Evolutionary conservation across 2,113 vertebrate species (phyloP), one percentile per base, ranked within the genome.

Genomic region (Heteronetta atricapilla): DNA sequence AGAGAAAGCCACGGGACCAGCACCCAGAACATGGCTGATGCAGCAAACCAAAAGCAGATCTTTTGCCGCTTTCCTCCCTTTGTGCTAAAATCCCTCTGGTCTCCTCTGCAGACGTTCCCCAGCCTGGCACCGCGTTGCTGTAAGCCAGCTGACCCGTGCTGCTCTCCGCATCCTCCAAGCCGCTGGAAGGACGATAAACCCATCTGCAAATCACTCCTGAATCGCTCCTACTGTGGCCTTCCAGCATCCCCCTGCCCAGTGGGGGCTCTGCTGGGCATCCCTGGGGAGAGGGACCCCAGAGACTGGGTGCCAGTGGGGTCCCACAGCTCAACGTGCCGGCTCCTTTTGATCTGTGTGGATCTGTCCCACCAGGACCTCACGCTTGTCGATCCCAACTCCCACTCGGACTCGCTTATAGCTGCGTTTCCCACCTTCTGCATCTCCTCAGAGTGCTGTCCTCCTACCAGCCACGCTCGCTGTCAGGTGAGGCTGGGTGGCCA

Each of bases 101-200:
- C 44, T 25, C 38, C 60, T 29, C 62, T 31, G 46, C 72, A 22
- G 80, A 42, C n/a, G 5, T 9, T 16, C 18, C 9, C 40, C 6
- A 4, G 31, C 46, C 9, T 3, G 86, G 67, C 15, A 14, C 66
- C 0, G 0, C 0, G 18, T 4, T 11, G 50, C 88, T 34, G 68
- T 9, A 59, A 29, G 10, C 38, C 13, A 21, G 0, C 20, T 3
- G 66, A 4, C 67, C 5, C 0, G 0, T 11, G 21, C 20, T 0
- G 0, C 3, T 4, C 9, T 0, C 25, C 0, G 11, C 66, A 3
- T 11, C 83, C 83, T 8, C 2, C 1, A 0, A 48, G 82, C 31
- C 31, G 59, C 29, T 42, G 76, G 4, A 5, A 0, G 9, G 72
- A 13, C 88, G 25, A 60, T 48, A 3, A 34, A 10, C 42, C 20